Conservation (phyloP, 2,113 vertebrate genomes). For the Zingel zingel region DNA sequence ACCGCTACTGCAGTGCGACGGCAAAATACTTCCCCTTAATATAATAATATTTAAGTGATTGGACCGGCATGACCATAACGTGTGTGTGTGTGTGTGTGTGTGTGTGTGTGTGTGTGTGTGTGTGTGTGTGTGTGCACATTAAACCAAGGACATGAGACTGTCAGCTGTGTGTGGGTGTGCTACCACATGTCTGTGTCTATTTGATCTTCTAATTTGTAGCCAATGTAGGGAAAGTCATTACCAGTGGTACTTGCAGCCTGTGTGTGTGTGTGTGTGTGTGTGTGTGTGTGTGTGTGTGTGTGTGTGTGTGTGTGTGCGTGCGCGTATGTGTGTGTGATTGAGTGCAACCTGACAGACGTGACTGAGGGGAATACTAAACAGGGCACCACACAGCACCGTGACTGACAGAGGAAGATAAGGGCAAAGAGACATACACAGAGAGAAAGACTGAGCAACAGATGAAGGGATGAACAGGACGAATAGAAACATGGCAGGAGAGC, state of each 20-base stretch:
- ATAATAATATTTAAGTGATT: constrained; percentile 19
- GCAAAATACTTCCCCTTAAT: constrained; percentile 15
- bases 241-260: background rate
- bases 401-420: constrained; percentile 52
- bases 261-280: constrained; percentile 2
- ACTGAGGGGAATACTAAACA: constrained; percentile 69
- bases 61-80: constrained; percentile 7
- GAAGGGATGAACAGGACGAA: constrained; percentile 10
- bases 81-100: background rate
- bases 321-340: constrained; percentile 23
- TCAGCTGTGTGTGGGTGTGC: constrained; percentile 8
- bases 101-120: too few species aligned
- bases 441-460: constrained; percentile 5
- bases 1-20: background rate
- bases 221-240: constrained; percentile 39
- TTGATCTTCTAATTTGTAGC: constrained; percentile 34
- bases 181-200: constrained; percentile 11
- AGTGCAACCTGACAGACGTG: constrained; percentile 26
- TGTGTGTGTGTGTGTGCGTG: constrained; percentile 5
- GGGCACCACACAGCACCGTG: constrained; percentile 4
- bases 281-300: background rate
- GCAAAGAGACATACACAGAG: constrained; percentile 15
- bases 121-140: constrained; percentile 3
- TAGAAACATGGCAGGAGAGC: constrained; percentile 13
- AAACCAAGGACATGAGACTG: constrained; percentile 34